These are phyloP conservation scores for Jaculus jaculus DNA, from an alignment of 2,113 vertebrate genomes.

Conservation along the genomic window DNA sequence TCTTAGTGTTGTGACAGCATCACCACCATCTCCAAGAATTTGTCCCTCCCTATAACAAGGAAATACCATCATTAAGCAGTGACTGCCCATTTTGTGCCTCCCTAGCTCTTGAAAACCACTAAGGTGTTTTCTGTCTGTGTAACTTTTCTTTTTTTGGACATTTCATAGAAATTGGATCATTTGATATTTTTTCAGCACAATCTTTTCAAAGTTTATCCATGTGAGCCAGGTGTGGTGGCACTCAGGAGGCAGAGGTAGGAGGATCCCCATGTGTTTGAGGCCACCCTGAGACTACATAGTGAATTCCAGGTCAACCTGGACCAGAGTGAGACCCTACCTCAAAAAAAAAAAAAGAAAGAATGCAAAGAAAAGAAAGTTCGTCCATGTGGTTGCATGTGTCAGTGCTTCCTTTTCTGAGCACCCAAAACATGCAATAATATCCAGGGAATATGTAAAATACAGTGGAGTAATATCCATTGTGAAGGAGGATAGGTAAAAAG, in stretches of 20 bases:
- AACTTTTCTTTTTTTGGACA: slow-evolving; percentile 10
- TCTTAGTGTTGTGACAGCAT: fast-evolving
- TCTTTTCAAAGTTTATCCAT: not conserved
- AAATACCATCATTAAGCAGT: not conserved
- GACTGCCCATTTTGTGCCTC: not conserved
- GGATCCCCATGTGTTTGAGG: too few relatives aligned
- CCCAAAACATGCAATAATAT: not conserved
- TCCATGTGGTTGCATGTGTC: not conserved
- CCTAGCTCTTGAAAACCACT: too few relatives aligned
- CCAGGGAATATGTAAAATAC: not conserved
- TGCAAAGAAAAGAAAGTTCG: too few relatives aligned
- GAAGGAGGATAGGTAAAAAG: too few relatives aligned
- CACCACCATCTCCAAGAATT: not conserved
- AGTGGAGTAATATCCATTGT: not conserved
- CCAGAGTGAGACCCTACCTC: too few relatives aligned
- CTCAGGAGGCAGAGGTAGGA: too few relatives aligned
- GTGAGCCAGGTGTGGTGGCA: too few relatives aligned
- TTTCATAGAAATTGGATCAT: not conserved
- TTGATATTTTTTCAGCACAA: fast-evolving
- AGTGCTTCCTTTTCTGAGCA: not conserved
- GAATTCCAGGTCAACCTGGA: too few relatives aligned
- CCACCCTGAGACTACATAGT: too few relatives aligned
- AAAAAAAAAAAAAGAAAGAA: too few relatives aligned
- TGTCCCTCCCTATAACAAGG: not conserved
- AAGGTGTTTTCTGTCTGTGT: not conserved